phyloP scores from a whole-genome alignment of 2,888 invertebrate genomes.

The Platypus cylindrus region DNA sequence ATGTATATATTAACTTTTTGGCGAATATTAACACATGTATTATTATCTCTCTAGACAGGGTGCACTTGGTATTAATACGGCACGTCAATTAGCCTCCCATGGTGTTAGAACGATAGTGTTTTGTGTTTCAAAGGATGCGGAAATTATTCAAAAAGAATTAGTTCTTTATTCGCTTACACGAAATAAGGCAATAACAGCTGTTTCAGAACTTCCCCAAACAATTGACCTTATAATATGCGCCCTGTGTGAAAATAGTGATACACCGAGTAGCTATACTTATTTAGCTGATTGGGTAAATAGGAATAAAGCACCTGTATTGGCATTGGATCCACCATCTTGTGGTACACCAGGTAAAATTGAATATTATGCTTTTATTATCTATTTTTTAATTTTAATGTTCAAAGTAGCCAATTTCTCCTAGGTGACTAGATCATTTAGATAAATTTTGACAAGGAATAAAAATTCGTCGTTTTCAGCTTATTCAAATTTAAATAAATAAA shows the following conservation, averaged over 20 bases:
- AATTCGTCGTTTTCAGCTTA: no score
- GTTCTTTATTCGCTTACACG: conserved; percentile 54
- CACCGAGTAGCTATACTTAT: conserved; percentile 35
- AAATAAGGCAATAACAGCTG: conserved; percentile 42
- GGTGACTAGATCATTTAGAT: no score
- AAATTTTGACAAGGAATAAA: no score
- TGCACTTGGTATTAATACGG: conserved; percentile 60
- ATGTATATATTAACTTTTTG: no score
- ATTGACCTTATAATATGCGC: conserved; percentile 46
- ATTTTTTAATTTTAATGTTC: no score
- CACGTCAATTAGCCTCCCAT: conserved; percentile 70
- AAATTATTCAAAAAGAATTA: conserved; percentile 48
- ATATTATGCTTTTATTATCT: no score
- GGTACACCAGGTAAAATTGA: conserved; percentile 45
- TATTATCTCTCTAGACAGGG: conserved; percentile 39
- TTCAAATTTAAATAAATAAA: no score
- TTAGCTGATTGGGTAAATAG: conserved; percentile 56
- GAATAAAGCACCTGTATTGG: conserved; percentile 58
- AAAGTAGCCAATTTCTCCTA: no score
- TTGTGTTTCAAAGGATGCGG: conserved; percentile 24
- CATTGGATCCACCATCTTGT: conserved; percentile 61
- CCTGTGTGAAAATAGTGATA: conserved; percentile 37
- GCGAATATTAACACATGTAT: conserved; percentile 1
- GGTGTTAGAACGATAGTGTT: conserved; percentile 57
- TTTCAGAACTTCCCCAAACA: conserved; percentile 36